Conservation (phyloP, 2,888 invertebrate species). For the Ethmia dodecea region DNA sequence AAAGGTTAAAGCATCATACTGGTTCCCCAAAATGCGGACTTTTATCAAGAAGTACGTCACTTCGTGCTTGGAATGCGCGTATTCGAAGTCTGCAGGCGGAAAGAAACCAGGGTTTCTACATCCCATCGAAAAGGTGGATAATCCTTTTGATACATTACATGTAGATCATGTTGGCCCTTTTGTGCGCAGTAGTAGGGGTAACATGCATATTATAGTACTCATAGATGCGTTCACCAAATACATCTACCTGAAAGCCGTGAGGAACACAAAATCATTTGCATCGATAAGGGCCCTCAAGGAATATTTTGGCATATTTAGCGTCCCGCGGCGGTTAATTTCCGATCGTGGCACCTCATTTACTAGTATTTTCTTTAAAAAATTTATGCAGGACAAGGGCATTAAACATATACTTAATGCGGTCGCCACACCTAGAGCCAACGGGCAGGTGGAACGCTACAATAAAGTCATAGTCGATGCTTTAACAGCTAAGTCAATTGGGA, state of each 20-base stretch:
- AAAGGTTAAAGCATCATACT: conserved; percentile 29
- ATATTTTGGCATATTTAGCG: not conserved
- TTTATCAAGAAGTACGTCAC: conserved; percentile 43
- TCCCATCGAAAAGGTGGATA: conserved; percentile 5
- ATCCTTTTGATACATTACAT: conserved; percentile 9
- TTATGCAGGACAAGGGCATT: conserved; percentile 26
- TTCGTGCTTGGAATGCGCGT: conserved; percentile 39
- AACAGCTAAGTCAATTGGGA: conserved; percentile 3
- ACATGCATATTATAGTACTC: conserved; percentile 6
- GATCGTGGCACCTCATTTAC: conserved; percentile 35
- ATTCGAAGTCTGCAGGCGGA: conserved; percentile 28
- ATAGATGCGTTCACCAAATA: conserved; percentile 5
- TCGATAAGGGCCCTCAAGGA: not conserved
- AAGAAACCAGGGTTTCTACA: conserved; percentile 11
- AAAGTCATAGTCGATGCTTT: conserved; percentile 5
- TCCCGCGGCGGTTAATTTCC: not conserved
- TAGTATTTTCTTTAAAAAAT: conserved; percentile 28
- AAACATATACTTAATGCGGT: conserved; percentile 27
- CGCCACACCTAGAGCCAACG: conserved; percentile 20
- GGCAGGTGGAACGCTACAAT: conserved; percentile 26
- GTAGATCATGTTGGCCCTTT: conserved; percentile 9
- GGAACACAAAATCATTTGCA: conserved; percentile 1
- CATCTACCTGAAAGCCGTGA: conserved; percentile 8
- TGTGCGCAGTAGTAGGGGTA: conserved; percentile 11
- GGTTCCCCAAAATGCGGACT: conserved; percentile 41